Evolutionary conservation across 2,888 invertebrate species (phyloP), one percentile per base, ranked within the genome.

Genomic region (Hirtodrosophila confusa): DNA sequence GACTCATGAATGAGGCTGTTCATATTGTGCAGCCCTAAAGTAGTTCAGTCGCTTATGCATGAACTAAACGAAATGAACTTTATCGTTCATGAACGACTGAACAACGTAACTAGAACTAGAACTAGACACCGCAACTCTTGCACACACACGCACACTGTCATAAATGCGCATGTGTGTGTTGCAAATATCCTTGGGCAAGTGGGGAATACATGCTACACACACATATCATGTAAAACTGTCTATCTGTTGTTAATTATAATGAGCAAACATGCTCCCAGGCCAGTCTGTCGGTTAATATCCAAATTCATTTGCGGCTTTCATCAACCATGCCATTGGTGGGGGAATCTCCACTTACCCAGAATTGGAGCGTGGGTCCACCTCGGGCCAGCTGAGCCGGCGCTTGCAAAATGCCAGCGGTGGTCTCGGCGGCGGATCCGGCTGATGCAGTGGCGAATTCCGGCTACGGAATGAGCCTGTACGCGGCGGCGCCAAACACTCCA

Each of bases 301-400:
- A 67, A 70, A 75, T 67, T 72, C 69, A 80, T 83, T 86, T 76
- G 54, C 40, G 45, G 40, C 40, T 47, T 54, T 58, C 69, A 80
- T 80, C 79, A 86, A 62, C 43, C 83, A 70, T 80, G 73, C 76
- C 61, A 55, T 43, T 60, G 55, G 35, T 4, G 3, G 4, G 4
- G 5, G 6, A 27, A 27, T 27, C 27, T 27, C 4, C 36, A 92
- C 94, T 94, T 92, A 96, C 96, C 96, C 96, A 6, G 96, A 96
- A 76, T 95, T 95, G 45, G 96, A 95, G 71, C 95, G 95, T 86
- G 95, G 95, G 91, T 96, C 96, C 63, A 96, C 95, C 91, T 96
- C 96, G 7, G 96, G 96, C 96, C 96, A 96, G 35, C 96, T 96
- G 35, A 95, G 93, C 45, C 96, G 93, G 50, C 96, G 93, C 75